A percentile compares a stretch with the other conserved stretches of the same genome.
These are phyloP conservation scores for Umimayanthus kanabou DNA, from an alignment of 92 coral and sea anemone species.

Conservation along the genomic window DNA sequence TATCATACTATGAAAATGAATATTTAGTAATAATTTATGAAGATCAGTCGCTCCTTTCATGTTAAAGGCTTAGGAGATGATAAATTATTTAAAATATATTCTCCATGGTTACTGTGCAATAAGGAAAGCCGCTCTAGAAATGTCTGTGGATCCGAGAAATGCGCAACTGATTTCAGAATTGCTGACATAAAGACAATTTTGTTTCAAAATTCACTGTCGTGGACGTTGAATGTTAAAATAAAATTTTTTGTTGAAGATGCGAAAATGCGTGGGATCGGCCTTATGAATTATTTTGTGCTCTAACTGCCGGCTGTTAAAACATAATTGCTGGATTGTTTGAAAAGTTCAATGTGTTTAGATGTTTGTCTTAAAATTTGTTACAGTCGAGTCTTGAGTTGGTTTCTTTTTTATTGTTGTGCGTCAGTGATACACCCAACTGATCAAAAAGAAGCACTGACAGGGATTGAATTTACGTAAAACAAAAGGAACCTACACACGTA, in stretches of 20 bases:
- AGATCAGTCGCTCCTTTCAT: neutral
- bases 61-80: neutral
- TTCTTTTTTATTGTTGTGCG: neutral
- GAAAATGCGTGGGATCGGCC: neutral
- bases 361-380: neutral
- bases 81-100: constrained; percentile 26
- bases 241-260: neutral
- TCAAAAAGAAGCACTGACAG: neutral
- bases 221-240: neutral
- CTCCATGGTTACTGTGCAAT: neutral
- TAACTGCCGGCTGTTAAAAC: neutral
- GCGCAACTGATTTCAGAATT: neutral
- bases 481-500: neutral
- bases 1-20: neutral
- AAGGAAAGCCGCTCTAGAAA: neutral
- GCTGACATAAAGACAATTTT: neutral
- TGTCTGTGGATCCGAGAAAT: neutral
- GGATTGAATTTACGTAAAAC: neutral
- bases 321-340: neutral
- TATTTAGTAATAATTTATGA: neutral
- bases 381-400: neutral
- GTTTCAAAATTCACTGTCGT: neutral
- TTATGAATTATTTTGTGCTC: neutral
- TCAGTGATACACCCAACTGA: neutral
- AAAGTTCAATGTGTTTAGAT: neutral